Percentiles rank a stretch among this genome's conserved stretches.
These are phyloP conservation scores for Erynnis tages DNA, from an alignment of 2,888 invertebrate species.

Conservation along the genomic window DNA sequence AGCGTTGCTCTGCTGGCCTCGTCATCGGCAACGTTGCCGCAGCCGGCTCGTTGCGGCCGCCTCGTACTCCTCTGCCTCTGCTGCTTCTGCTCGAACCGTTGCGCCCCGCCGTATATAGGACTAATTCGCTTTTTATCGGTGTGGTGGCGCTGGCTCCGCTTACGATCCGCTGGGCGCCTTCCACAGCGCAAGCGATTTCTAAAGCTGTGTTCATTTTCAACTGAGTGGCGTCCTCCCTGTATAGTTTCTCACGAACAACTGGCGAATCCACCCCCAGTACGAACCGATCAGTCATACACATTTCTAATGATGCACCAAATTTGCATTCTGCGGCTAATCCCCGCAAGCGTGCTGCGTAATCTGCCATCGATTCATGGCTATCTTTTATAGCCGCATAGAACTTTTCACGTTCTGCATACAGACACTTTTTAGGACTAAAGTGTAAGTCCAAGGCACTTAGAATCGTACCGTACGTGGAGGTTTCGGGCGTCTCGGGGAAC, in stretches of 20 bases:
- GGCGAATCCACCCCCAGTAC: background rate
- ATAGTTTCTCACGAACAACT: background rate
- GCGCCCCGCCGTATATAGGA: background rate
- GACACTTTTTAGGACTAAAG: background rate
- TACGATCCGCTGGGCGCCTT: background rate
- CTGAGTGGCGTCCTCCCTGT: background rate
- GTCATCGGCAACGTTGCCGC: background rate
- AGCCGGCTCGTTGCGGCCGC: background rate
- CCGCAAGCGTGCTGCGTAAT: background rate
- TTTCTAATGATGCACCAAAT: background rate
- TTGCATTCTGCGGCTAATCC: background rate
- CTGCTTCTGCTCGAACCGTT: no score
- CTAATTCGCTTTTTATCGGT: background rate
- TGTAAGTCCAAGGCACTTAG: background rate
- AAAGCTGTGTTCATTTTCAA: background rate
- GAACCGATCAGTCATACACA: background rate
- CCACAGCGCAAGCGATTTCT: background rate
- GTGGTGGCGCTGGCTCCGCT: background rate
- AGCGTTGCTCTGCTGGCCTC: background rate
- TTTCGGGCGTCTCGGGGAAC: conserved; percentile 1
- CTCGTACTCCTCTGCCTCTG: no score
- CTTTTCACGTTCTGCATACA: conserved; percentile 1
- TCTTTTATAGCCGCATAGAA: background rate
- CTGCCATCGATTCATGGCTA: background rate
- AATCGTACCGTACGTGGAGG: background rate